Conservation (phyloP, 2,113 vertebrate genomes). For the Paratilapia polleni region DNA sequence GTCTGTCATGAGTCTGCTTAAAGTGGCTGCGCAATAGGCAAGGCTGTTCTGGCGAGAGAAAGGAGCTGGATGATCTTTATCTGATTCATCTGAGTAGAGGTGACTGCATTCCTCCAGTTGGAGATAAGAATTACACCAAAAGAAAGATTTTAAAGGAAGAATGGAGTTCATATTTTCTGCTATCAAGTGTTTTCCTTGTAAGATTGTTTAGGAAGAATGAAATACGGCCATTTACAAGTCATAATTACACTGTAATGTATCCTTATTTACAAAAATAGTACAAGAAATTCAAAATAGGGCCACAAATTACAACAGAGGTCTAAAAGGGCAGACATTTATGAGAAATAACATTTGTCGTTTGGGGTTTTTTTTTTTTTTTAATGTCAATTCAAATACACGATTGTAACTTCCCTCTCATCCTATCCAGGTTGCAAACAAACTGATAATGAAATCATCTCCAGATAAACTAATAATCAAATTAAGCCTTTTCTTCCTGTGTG, state of each 20-base stretch:
- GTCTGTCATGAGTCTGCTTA: constrained; percentile 20
- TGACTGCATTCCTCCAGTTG: constrained; percentile 57
- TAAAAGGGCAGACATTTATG: neutral
- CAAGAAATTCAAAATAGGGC: neutral
- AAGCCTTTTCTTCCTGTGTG: constrained; percentile 29
- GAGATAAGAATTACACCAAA: constrained; percentile 15
- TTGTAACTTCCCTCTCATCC: neutral
- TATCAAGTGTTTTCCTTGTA: neutral
- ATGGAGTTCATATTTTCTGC: neutral
- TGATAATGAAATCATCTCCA: constrained; percentile 16
- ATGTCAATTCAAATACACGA: neutral
- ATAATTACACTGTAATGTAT: neutral
- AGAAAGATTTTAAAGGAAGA: neutral
- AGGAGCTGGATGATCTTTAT: constrained; percentile 39
- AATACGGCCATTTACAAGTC: neutral
- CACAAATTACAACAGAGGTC: neutral
- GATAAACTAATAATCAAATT: constrained; percentile 31
- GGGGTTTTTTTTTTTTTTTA: too few species aligned
- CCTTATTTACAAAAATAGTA: neutral
- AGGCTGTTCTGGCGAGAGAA: constrained; percentile 26
- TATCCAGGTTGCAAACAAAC: neutral
- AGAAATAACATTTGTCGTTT: neutral
- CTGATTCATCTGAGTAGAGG: constrained; percentile 43
- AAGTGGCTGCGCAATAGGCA: constrained; percentile 1
- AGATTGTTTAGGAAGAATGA: neutral